phyloP scores from a whole-genome alignment of 2,797 vertebrate species.

The Galaxias olidus region DNA sequence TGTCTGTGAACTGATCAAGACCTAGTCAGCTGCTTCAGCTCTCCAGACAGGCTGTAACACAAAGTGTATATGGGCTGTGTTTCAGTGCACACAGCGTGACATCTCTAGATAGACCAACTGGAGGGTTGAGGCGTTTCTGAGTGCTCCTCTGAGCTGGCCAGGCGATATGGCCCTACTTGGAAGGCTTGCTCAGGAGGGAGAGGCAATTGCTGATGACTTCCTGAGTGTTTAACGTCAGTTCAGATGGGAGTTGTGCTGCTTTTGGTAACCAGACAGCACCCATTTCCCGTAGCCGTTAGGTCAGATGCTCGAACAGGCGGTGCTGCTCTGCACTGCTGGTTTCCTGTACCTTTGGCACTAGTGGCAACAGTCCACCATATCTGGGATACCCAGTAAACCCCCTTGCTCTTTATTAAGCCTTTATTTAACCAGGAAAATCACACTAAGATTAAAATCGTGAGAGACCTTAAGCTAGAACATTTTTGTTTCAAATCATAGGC shows the following conservation, averaged over 20 bases:
- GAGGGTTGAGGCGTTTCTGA: not conserved
- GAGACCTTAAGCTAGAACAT: no score
- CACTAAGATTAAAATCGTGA: no score
- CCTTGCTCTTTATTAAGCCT: no score
- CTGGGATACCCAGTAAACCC: no score
- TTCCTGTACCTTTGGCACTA: no score
- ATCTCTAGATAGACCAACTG: not conserved
- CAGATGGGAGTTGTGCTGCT: slow-evolving; percentile 29
- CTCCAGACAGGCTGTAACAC: slow-evolving; percentile 39
- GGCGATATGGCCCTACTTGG: not conserved
- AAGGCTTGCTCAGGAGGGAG: slow-evolving; percentile 15
- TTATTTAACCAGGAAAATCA: no score
- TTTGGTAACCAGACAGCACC: slow-evolving; percentile 29
- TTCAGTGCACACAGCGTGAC: not conserved
- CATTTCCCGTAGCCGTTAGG: not conserved
- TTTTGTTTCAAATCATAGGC: no score
- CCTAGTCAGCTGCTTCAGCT: slow-evolving; percentile 39
- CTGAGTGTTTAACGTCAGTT: slow-evolving; percentile 19
- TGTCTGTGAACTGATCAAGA: slow-evolving; percentile 43
- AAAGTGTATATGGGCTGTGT: slow-evolving; percentile 35
- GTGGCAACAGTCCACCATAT: no score
- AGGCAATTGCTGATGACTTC: slow-evolving; percentile 1
- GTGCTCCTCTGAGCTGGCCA: not conserved
- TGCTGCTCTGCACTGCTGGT: not conserved
- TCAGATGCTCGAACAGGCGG: not conserved